A percentile compares a stretch with the other conserved stretches of the same genome.
phyloP scores from a whole-genome alignment of 2,888 invertebrate species.

The Pseudococcus longispinus region DNA sequence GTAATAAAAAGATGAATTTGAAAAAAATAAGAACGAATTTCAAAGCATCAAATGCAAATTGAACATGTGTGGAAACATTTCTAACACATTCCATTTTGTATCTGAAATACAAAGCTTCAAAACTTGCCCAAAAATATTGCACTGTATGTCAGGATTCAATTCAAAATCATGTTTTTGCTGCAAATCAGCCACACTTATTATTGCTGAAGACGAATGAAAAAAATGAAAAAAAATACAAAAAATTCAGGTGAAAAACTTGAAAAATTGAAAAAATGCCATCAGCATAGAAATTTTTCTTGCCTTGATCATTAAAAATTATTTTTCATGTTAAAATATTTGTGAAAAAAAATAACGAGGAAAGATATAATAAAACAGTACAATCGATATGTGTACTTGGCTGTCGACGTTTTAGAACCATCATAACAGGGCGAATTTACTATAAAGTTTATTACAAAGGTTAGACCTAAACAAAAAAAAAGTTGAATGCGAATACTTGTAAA shows the following conservation, averaged over 20 bases:
- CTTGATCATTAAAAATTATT: background rate
- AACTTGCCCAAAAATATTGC: background rate
- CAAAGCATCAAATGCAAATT: too few species aligned
- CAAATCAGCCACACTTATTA: background rate
- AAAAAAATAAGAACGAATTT: background rate
- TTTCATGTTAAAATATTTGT: background rate
- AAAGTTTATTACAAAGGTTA: slow-evolving; percentile 40
- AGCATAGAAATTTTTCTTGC: background rate
- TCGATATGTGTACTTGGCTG: background rate
- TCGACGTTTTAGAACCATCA: slow-evolving; percentile 29
- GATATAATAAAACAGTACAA: background rate
- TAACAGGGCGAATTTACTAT: slow-evolving; percentile 24
- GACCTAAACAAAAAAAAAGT: slow-evolving; percentile 14
- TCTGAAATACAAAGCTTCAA: background rate
- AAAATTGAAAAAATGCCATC: background rate
- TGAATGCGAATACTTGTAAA: slow-evolving; percentile 43
- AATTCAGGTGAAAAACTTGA: background rate
- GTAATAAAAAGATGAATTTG: background rate
- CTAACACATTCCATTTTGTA: too few species aligned
- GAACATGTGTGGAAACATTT: too few species aligned
- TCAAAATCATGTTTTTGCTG: background rate
- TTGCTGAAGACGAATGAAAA: background rate
- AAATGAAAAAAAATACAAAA: background rate
- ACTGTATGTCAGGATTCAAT: background rate
- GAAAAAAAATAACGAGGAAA: background rate